Conservation (phyloP, 2,113 vertebrate species). For the Mobula hypostoma region DNA sequence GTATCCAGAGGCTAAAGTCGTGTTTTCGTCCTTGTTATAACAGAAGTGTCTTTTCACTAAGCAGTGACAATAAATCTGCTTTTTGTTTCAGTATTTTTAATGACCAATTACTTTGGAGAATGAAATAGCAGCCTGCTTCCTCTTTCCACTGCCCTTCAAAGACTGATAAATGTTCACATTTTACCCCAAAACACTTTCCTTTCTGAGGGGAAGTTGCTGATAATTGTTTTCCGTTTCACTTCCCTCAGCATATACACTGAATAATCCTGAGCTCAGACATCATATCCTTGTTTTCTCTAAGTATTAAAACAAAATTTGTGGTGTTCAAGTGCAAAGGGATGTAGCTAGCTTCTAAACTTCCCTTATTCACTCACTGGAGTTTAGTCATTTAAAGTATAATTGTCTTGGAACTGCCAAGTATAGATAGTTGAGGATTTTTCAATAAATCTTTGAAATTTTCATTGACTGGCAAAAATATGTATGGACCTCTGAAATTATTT, state of each 20-base stretch:
- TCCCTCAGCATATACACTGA: conserved; percentile 45
- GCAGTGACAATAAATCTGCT: conserved; percentile 37
- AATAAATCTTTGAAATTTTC: background rate
- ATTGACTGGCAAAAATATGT: background rate
- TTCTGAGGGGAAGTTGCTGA: conserved; percentile 48
- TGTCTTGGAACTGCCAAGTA: background rate
- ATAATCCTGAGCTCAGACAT: conserved; percentile 44
- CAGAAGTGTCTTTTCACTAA: conserved; percentile 6
- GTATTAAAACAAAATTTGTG: background rate
- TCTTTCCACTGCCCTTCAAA: conserved; percentile 49
- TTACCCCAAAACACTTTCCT: conserved; percentile 45
- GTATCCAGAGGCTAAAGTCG: background rate
- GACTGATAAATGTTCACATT: conserved; percentile 53
- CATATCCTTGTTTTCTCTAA: conserved; percentile 44
- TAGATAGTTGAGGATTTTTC: background rate
- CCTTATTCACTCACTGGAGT: background rate
- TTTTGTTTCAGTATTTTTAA: conserved; percentile 45
- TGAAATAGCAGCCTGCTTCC: conserved; percentile 46
- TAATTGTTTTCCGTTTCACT: conserved; percentile 49
- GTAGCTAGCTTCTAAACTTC: background rate
- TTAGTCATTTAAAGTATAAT: background rate
- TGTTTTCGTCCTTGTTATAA: conserved; percentile 19
- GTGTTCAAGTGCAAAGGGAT: background rate
- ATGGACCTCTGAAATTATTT: background rate
- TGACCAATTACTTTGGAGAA: conserved; percentile 46